phyloP scores from a whole-genome alignment of 2,888 invertebrate species.

The Megaustenia siamemsis region DNA sequence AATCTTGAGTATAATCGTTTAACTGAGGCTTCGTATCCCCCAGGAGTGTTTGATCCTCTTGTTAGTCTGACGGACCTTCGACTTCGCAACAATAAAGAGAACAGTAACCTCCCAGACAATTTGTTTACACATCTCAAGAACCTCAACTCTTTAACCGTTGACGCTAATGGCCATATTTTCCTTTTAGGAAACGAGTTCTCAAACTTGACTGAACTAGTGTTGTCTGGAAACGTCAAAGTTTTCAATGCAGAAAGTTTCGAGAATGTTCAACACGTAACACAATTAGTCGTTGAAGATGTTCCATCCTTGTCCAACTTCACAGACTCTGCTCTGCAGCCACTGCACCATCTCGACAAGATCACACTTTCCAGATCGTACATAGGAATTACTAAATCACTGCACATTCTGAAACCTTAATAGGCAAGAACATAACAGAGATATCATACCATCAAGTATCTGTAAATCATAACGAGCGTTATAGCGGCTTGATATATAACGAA shows the following conservation, averaged over 20 bases:
- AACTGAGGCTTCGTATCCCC: too few relatives aligned
- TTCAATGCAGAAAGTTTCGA: background rate
- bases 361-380: background rate
- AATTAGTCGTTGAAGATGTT: background rate
- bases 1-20: too few relatives aligned
- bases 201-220: background rate
- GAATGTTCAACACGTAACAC: background rate
- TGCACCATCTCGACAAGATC: background rate
- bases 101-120: too few relatives aligned
- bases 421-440: background rate
- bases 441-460: background rate
- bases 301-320: background rate
- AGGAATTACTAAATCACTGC: background rate
- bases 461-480: background rate
- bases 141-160: background rate
- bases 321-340: background rate
- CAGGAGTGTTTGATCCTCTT: too few relatives aligned
- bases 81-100: too few relatives aligned
- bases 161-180: background rate
- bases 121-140: too few relatives aligned
- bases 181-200: background rate
- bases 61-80: too few relatives aligned
- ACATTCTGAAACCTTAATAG: background rate
- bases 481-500: background rate
- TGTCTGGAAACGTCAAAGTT: background rate